These are phyloP conservation scores for Nothoprocta perdicaria DNA, from an alignment of 2,113 vertebrate species.

Conservation along the genomic window DNA sequence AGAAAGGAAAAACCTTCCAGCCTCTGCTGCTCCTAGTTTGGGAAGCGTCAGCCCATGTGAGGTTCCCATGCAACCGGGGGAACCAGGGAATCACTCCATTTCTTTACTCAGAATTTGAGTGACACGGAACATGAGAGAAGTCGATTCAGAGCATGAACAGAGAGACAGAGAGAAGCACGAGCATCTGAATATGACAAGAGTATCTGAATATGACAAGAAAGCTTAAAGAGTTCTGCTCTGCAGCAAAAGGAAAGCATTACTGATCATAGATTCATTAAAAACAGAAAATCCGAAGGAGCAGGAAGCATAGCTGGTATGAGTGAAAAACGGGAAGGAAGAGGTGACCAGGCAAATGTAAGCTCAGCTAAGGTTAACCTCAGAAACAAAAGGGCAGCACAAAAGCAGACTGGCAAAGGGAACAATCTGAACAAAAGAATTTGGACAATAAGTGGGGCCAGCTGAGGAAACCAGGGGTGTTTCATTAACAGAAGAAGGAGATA, in stretches of 20 bases:
- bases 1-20: neutral
- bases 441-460: neutral
- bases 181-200: neutral
- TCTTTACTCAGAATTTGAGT: slow-evolving; percentile 1
- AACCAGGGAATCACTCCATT: neutral
- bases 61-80: neutral
- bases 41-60: neutral
- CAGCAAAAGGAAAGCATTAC: neutral
- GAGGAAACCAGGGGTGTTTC: neutral
- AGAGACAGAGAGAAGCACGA: neutral
- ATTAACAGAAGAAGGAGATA: neutral
- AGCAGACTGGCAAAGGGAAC: neutral
- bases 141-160: fast-evolving
- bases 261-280: neutral
- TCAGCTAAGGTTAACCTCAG: neutral
- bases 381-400: neutral
- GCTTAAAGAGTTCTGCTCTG: neutral
- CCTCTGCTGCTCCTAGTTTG: neutral
- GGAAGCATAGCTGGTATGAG: neutral
- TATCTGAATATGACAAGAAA: neutral
- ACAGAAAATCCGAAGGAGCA: neutral
- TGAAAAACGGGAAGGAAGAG: neutral
- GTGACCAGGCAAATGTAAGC: neutral
- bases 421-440: neutral
- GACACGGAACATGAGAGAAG: neutral